Evolutionary conservation across 2,888 invertebrate species (phyloP).

Genomic region (Ophioninae sp.): DNA sequence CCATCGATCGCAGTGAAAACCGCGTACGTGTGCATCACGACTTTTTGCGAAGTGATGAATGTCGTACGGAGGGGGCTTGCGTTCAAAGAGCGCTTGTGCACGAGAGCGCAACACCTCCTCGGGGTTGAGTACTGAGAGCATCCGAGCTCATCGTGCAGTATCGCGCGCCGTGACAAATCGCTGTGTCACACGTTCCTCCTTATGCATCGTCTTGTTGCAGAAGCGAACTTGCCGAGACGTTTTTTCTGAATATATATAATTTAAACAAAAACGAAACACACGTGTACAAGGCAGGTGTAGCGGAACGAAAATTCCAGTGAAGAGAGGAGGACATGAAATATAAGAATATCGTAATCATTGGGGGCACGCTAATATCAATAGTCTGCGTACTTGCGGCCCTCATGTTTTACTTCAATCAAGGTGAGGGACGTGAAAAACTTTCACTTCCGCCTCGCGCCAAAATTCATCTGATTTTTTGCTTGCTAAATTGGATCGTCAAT

Average conservation of each 20-base stretch:
- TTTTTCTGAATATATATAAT: slow-evolving; percentile 1
- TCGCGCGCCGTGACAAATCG: slow-evolving; percentile 60
- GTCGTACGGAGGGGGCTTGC: background rate
- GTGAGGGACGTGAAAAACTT: slow-evolving; percentile 66
- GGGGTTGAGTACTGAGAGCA: slow-evolving; percentile 24
- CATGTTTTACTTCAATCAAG: slow-evolving; percentile 78
- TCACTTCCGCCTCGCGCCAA: background rate
- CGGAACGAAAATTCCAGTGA: slow-evolving; percentile 7
- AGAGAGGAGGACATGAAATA: slow-evolving; percentile 70
- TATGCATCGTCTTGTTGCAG: slow-evolving; percentile 44
- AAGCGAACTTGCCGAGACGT: slow-evolving; percentile 31
- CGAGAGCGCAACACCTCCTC: slow-evolving; percentile 35
- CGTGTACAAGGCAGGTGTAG: background rate
- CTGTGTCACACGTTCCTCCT: slow-evolving; percentile 37
- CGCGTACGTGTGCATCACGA: background rate
- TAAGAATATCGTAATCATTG: slow-evolving; percentile 73
- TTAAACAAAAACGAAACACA: background rate
- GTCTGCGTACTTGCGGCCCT: slow-evolving; percentile 73
- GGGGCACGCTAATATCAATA: slow-evolving; percentile 71
- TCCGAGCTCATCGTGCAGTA: slow-evolving; percentile 26
- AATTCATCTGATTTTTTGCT: background rate
- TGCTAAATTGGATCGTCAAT: background rate
- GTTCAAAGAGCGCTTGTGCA: slow-evolving; percentile 67
- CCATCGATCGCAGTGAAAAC: background rate
- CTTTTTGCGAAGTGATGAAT: background rate